A percentile compares a stretch with the other conserved stretches of the same genome.
phyloP scores from a whole-genome alignment of 2,888 invertebrate species.

The Prenolepis imparis region DNA sequence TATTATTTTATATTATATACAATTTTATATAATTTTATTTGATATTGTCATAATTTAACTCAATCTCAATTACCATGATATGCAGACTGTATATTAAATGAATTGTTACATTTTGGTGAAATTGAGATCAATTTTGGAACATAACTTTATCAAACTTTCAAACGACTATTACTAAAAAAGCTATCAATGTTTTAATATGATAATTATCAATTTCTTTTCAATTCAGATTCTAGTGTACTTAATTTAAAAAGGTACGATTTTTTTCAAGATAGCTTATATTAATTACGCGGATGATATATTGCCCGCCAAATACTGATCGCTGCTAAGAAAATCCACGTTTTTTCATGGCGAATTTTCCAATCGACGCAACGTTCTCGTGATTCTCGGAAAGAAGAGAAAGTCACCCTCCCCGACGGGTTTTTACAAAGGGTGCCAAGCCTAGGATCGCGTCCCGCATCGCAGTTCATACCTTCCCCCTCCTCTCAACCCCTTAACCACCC shows the following conservation, averaged over 20 bases:
- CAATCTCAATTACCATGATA: background rate
- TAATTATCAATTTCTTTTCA: background rate
- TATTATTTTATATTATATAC: too few species aligned
- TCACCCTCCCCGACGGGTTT: slow-evolving; percentile 56
- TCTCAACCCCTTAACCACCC: slow-evolving; percentile 69
- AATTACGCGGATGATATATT: slow-evolving; percentile 23
- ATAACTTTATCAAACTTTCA: background rate
- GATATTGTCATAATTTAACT: background rate
- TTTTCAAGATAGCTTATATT: slow-evolving; percentile 20
- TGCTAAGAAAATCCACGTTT: slow-evolving; percentile 34
- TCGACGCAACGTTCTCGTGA: slow-evolving; percentile 36
- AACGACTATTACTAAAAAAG: background rate
- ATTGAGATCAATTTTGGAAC: background rate
- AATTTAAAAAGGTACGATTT: background rate
- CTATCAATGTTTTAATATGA: background rate
- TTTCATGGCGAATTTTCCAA: slow-evolving; percentile 36
- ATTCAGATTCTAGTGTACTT: background rate
- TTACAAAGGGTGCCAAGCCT: slow-evolving; percentile 63
- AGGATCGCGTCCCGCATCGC: slow-evolving; percentile 52
- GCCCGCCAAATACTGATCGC: slow-evolving; percentile 13
- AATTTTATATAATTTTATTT: background rate
- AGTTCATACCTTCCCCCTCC: slow-evolving; percentile 11
- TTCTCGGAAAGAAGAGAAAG: slow-evolving; percentile 25
- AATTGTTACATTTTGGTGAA: background rate
- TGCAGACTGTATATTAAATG: background rate